Conservation (phyloP, 2,113 vertebrate species). For the Etheostoma spectabile region DNA sequence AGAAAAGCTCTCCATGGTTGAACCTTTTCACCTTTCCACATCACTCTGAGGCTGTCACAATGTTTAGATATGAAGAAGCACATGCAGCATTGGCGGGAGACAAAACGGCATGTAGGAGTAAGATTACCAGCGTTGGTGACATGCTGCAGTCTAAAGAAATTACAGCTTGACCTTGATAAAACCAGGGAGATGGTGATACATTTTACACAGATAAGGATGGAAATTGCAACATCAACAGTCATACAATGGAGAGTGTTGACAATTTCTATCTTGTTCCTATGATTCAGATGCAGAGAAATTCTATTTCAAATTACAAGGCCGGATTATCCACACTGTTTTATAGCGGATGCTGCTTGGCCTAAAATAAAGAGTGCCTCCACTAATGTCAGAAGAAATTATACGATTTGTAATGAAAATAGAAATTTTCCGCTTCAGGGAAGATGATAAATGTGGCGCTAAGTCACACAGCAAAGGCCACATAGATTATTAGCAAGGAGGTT, state of each 20-base stretch:
- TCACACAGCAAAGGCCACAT: constrained; percentile 10
- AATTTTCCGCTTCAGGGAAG: background rate
- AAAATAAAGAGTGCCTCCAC: background rate
- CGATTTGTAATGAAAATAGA: background rate
- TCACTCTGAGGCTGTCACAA: too few species aligned
- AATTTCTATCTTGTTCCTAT: background rate
- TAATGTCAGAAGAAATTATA: background rate
- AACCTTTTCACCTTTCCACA: background rate
- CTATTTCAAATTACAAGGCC: background rate
- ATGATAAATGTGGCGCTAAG: background rate
- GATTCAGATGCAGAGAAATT: background rate
- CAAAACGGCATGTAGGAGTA: too few species aligned
- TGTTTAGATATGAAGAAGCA: too few species aligned
- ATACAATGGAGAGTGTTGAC: background rate
- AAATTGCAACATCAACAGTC: background rate
- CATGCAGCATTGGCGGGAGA: too few species aligned
- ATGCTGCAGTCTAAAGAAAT: too few species aligned
- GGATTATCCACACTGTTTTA: background rate
- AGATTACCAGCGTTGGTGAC: too few species aligned
- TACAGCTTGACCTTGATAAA: too few species aligned
- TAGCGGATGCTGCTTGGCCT: background rate
- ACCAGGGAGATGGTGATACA: too few species aligned
- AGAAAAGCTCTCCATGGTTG: background rate
- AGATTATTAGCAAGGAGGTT: background rate
- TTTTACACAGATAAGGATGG: too few species aligned